Percentiles rank a stretch among this genome's conserved stretches.
Evolutionary conservation across 2,113 vertebrate species (phyloP).

Genomic region (Pterocles gutturalis): DNA sequence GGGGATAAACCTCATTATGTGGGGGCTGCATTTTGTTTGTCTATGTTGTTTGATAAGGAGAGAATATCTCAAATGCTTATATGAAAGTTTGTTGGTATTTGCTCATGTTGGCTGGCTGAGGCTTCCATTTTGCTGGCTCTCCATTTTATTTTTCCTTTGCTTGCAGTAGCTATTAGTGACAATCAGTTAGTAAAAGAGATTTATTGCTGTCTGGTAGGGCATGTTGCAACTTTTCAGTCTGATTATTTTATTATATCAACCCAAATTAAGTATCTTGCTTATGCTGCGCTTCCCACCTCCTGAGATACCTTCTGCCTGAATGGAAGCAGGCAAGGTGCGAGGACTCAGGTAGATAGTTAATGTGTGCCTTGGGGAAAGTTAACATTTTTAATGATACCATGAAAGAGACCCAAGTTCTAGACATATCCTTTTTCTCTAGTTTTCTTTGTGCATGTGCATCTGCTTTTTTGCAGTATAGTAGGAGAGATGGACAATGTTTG

Average conservation of each 20-base stretch:
- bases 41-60: background rate
- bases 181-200: slow-evolving; percentile 5
- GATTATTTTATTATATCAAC: background rate
- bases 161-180: background rate
- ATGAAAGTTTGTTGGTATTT: background rate
- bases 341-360: background rate
- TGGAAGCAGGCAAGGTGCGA: background rate
- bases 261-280: background rate
- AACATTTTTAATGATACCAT: background rate
- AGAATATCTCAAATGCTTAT: background rate
- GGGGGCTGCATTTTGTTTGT: background rate
- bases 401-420: background rate
- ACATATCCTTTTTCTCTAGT: background rate
- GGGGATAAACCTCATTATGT: background rate
- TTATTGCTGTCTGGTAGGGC: background rate
- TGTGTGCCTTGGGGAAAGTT: background rate
- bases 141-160: background rate
- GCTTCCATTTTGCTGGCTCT: background rate
- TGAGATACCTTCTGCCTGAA: background rate
- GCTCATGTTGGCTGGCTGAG: background rate
- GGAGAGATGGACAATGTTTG: background rate
- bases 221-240: background rate
- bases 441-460: background rate
- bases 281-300: background rate
- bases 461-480: background rate